phyloP scores from a whole-genome alignment of 2,113 vertebrate species.

The Lanius ludovicianus region DNA sequence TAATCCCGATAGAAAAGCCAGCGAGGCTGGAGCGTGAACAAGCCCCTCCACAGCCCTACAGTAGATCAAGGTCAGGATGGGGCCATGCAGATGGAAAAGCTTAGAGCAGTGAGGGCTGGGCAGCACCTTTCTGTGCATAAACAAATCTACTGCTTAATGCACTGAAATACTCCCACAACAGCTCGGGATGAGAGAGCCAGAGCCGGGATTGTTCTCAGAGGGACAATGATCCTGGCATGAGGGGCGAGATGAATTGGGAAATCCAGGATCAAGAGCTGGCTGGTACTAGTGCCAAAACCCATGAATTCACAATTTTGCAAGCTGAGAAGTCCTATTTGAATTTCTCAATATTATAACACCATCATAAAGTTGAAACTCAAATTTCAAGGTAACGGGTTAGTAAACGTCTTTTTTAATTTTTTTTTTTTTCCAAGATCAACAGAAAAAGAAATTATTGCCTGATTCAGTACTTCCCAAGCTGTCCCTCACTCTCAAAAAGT shows the following conservation, averaged over 20 bases:
- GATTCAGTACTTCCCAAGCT: not conserved
- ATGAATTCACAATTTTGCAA: not conserved
- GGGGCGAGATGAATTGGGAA: not conserved
- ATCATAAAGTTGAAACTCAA: not conserved
- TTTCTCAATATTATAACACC: not conserved
- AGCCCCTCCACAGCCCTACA: not conserved
- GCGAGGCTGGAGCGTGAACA: not conserved
- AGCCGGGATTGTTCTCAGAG: slow-evolving; percentile 9
- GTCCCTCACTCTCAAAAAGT: not conserved
- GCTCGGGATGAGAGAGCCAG: not conserved
- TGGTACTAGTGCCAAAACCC: not conserved
- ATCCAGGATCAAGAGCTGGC: not conserved
- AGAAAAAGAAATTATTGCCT: not conserved
- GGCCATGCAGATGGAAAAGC: slow-evolving; percentile 39
- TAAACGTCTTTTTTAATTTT: not conserved
- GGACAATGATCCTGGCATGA: not conserved
- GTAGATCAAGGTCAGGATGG: not conserved
- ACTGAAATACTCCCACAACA: not conserved
- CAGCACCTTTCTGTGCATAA: not conserved
- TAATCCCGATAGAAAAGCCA: not conserved
- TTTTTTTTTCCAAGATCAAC: not conserved
- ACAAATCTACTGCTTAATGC: not conserved
- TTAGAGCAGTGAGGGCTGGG: not conserved
- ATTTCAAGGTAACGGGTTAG: not conserved
- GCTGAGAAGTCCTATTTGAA: not conserved